Conservation (phyloP, 2,797 vertebrate species). For the Danio aesculapii region DNA sequence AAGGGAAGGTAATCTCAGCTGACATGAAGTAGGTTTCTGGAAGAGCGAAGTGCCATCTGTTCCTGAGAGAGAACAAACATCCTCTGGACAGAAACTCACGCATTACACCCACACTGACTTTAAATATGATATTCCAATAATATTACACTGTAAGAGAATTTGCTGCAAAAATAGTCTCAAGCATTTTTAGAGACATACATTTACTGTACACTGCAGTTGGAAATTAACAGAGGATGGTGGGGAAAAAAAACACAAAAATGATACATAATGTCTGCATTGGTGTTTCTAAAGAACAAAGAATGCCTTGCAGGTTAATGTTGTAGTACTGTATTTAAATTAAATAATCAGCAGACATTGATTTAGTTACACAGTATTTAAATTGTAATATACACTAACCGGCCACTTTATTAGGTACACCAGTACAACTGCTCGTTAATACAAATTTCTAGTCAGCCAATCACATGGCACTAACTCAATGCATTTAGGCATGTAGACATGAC, state of each 20-base stretch:
- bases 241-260: too few relatives aligned
- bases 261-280: not conserved
- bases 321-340: not conserved
- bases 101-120: slow-evolving; percentile 16
- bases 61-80: slow-evolving; percentile 48
- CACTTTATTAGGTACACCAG: too few relatives aligned
- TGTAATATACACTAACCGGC: too few relatives aligned
- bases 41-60: slow-evolving; percentile 59
- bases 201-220: not conserved
- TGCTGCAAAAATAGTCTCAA: not conserved
- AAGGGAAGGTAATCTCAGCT: slow-evolving; percentile 47
- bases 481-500: too few relatives aligned
- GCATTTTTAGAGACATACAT: not conserved
- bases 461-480: too few relatives aligned
- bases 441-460: too few relatives aligned
- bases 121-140: not conserved
- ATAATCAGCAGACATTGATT: too few relatives aligned
- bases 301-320: not conserved
- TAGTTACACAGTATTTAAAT: too few relatives aligned
- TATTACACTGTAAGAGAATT: not conserved
- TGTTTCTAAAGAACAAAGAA: not conserved
- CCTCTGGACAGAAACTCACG: slow-evolving; percentile 30
- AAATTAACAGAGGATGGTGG: too few relatives aligned
- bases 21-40: slow-evolving; percentile 56
- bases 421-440: too few relatives aligned